Evolutionary conservation across 2,797 vertebrate species (phyloP), one percentile per base, ranked within the genome.

Genomic region (Apogon talboti): DNA sequence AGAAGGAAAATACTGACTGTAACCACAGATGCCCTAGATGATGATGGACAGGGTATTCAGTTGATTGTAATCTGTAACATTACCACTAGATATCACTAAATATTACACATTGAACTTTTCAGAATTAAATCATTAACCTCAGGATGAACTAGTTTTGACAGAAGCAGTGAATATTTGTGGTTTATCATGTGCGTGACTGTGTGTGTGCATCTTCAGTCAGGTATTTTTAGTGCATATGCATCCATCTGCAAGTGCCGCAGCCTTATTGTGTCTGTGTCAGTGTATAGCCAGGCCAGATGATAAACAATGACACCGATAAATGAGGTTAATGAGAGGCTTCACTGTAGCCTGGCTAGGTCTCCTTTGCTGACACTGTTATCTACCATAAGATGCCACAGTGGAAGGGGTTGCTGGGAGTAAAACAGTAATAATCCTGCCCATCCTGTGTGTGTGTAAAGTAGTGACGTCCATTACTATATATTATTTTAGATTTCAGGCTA

Each of bases 311-410:
- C n/a, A n/a, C n/a, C n/a, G n/a, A n/a, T n/a, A n/a, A 85, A 78
- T 73, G 49, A 82, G 80, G 78, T 85, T 76, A 75, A 83, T 76
- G 59, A 52, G 67, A 60, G 74, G 76, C 76, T 79, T 73, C 66
- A 40, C 50, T 43, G 67, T 59, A 60, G 61, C 40, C 55, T 3
- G 45, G 48, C 49, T 54, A 13, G 65, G 45, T 52, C 66, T 59
- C 41, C 33, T 18, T 60, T 71, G 33, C 72, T 74, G 64, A 70
- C 51, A 65, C 60, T 54, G 61, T 69, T 74, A 52, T 59, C 48
- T 41, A 43, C 73, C 58, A 50, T 75, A 51, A 72, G 14, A 69
- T 66, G 65, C 69, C 52, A 62, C 50, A 38, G 41, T 13, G 35
- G 51, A 58, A 53, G 46, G 65, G 9, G 13, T 37, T 41, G 64